Percentiles rank a stretch among this genome's conserved stretches.
Evolutionary conservation across 1,140 invertebrate genomes (phyloP).

Genomic region (Nymphalis io): DNA sequence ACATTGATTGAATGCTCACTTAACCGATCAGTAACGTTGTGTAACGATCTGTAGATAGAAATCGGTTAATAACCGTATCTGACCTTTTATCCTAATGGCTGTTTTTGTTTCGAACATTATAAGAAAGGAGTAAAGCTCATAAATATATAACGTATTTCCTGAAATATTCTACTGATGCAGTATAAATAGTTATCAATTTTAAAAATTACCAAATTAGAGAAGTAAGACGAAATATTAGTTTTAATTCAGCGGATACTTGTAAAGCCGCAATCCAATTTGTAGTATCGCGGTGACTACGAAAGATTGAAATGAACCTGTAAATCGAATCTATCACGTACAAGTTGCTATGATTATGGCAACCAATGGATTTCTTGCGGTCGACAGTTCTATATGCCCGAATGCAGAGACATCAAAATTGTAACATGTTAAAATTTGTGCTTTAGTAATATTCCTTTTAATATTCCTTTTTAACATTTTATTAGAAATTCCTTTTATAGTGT

Average conservation of each 20-base stretch:
- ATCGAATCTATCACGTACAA: slow-evolving; percentile 71
- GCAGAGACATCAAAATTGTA: slow-evolving; percentile 2
- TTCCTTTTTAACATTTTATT: neutral
- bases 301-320: slow-evolving; percentile 72
- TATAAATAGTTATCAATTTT: too few relatives aligned
- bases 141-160: too few relatives aligned
- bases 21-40: slow-evolving; percentile 49
- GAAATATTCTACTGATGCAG: too few relatives aligned
- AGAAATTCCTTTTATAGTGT: slow-evolving; percentile 5
- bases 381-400: slow-evolving; percentile 17
- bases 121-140: neutral
- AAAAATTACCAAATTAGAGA: neutral
- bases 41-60: slow-evolving; percentile 52
- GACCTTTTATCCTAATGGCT: slow-evolving; percentile 38
- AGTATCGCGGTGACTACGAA: slow-evolving; percentile 49
- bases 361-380: slow-evolving; percentile 62
- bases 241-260: slow-evolving; percentile 52
- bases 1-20: slow-evolving; percentile 53
- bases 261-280: slow-evolving; percentile 71
- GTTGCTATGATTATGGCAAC: slow-evolving; percentile 60
- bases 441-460: neutral
- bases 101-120: neutral
- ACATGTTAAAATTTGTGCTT: neutral
- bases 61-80: slow-evolving; percentile 44
- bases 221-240: neutral